A percentile compares a stretch with the other conserved stretches of the same genome.
phyloP scores from a whole-genome alignment of 2,113 vertebrate species.

The Myrmecobius fasciatus region DNA sequence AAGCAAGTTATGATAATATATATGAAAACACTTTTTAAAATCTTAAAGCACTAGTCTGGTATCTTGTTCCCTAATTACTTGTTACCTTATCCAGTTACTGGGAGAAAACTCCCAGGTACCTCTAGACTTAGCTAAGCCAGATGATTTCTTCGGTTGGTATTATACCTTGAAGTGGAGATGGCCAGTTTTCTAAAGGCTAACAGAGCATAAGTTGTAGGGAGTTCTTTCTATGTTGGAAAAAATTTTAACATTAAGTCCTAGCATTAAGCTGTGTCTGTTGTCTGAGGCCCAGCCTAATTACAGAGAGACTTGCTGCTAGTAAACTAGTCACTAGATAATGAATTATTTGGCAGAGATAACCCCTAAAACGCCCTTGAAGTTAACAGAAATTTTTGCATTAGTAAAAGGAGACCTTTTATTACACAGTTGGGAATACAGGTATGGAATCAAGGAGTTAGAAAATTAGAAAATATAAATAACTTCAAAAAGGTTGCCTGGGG shows the following conservation, averaged over 20 bases:
- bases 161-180: neutral
- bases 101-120: neutral
- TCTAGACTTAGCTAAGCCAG: neutral
- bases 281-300: neutral
- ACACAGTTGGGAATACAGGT: neutral
- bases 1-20: neutral
- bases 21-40: neutral
- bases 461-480: neutral
- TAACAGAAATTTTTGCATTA: neutral
- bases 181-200: neutral
- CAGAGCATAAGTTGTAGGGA: neutral
- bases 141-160: neutral
- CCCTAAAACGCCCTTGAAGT: neutral
- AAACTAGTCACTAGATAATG: neutral
- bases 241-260: neutral
- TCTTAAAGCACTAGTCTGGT: neutral
- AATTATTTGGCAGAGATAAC: neutral
- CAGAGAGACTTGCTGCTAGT: neutral
- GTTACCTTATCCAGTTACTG: neutral
- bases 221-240: neutral
- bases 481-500: neutral
- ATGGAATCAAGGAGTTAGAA: neutral
- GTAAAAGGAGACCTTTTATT: neutral
- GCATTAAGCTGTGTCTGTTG: neutral
- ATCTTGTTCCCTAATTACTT: neutral